Evolutionary conservation across 2,797 vertebrate species (phyloP).

Genomic region (Neomorphus geoffroyi): DNA sequence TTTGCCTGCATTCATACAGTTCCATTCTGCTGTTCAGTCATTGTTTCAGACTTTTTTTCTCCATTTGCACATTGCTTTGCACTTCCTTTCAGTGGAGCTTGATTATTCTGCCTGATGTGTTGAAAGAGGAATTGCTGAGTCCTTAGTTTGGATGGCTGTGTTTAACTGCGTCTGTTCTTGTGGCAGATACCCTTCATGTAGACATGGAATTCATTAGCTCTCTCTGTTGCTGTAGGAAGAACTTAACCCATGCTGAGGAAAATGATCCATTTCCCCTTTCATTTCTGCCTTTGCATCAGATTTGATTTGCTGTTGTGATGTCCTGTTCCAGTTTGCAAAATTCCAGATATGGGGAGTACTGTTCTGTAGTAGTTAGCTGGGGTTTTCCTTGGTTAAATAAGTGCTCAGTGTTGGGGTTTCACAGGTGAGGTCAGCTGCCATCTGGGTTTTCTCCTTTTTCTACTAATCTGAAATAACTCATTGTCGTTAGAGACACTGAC

Average conservation of each 20-base stretch:
- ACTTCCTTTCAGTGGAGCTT: slow-evolving; percentile 56
- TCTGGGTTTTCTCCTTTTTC: background rate
- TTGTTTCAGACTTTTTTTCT: slow-evolving; percentile 29
- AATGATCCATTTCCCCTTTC: background rate
- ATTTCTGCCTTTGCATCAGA: background rate
- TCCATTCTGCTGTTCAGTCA: background rate
- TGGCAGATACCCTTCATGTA: background rate
- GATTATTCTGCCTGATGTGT: slow-evolving; percentile 60
- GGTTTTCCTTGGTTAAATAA: background rate
- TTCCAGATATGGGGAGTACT: background rate
- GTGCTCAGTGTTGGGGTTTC: background rate
- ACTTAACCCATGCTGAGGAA: background rate
- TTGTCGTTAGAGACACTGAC: background rate
- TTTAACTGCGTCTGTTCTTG: slow-evolving; percentile 17
- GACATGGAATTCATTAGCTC: background rate
- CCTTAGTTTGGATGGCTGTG: slow-evolving; percentile 11
- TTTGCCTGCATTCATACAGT: background rate
- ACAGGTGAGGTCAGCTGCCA: background rate
- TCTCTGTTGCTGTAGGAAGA: background rate
- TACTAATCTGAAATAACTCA: background rate
- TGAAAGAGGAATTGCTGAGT: slow-evolving; percentile 54
- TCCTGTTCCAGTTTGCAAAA: background rate
- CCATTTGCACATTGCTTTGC: slow-evolving; percentile 17
- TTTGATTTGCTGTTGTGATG: background rate
- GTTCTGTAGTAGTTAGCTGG: background rate